phyloP scores from a whole-genome alignment of 2,113 vertebrate species.

The Arizona elegans region DNA sequence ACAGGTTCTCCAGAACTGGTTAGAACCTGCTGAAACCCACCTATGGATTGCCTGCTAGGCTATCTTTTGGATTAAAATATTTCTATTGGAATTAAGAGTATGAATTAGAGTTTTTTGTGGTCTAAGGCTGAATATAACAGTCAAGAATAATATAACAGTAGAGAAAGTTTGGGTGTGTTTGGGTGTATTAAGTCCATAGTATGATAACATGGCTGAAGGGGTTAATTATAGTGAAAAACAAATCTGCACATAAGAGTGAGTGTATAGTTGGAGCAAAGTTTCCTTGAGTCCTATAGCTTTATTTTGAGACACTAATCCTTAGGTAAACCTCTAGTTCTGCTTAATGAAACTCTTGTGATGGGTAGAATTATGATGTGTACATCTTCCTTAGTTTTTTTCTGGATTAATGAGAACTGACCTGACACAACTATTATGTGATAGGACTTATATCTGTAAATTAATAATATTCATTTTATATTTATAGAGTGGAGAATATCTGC shows the following conservation, averaged over 20 bases:
- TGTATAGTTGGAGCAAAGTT: background rate
- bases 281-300: background rate
- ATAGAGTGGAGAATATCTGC: background rate
- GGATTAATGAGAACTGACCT: background rate
- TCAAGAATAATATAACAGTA: background rate
- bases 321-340: background rate
- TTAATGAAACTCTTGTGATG: background rate
- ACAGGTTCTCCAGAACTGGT: no score
- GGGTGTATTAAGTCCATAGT: background rate
- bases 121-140: background rate
- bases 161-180: background rate
- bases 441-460: background rate
- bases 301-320: background rate
- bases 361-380: background rate
- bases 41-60: background rate
- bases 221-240: background rate
- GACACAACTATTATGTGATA: background rate
- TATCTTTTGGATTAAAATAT: background rate
- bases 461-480: background rate
- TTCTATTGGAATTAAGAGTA: background rate
- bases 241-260: background rate
- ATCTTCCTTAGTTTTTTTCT: background rate
- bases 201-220: background rate
- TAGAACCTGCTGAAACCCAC: no score
- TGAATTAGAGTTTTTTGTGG: background rate